Evolutionary conservation across 2,113 vertebrate species (phyloP), one percentile per base, ranked within the genome.

Genomic region (Cephalopterus ornatus): DNA sequence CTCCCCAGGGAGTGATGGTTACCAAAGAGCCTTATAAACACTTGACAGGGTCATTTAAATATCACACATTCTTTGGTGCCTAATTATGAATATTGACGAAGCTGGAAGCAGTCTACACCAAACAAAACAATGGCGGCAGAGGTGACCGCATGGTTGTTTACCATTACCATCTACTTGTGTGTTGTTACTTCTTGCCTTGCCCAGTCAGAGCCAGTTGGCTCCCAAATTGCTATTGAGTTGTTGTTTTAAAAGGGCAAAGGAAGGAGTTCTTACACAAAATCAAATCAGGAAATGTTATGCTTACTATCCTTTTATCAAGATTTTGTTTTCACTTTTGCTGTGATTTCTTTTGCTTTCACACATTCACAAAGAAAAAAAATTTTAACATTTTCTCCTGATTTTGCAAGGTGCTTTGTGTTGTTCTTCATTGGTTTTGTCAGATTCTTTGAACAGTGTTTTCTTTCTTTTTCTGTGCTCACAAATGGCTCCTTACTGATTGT

Each of bases 91-190:
- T 92, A 88, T 71, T 97, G 96, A 89, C 79, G 96, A 97, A 98
- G 98, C 99, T 99, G 99, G 99, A 99, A 99, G 98, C 98, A 98
- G 99, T 94, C 94, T 98, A 97, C 97, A 97, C 59, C 79, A 75
- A 97, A 96, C 94, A 62, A 71, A 96, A 98, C 99, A 99, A 99
- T 99, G 99, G 99, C 96, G 98, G 99, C 99, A 99, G 99, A 99
- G 97, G 98, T 97, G 98, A 98, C 94, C 95, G 98, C 99, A 99
- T 99, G 99, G 97, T 98, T 98, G 97, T 98, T 97, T 97, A 95
- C 96, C 98, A 98, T 98, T 98, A 97, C 98, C 98, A 96, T 96
- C 90, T 98, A 95, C 90, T 81, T 96, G 74, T 97, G 98, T 98
- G 98, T 96, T 97, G 27, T 93, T 95, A 86, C 97, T 98, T 98